Conservation (phyloP, 2,888 invertebrate species). For the Zootermopsis nevadensis region DNA sequence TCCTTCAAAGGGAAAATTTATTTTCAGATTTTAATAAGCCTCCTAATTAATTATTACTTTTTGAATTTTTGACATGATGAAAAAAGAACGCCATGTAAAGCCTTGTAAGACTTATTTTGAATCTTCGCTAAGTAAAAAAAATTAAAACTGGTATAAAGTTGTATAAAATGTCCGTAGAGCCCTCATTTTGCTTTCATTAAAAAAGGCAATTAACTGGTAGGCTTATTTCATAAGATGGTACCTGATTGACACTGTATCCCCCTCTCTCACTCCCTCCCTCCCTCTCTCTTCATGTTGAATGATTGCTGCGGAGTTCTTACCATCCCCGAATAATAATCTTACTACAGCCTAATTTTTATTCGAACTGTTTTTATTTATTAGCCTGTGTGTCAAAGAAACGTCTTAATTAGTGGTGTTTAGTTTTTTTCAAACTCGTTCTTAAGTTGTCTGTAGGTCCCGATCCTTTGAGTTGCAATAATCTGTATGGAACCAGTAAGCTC, state of each 20-base stretch:
- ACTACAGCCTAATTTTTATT: not conserved
- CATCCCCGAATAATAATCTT: not conserved
- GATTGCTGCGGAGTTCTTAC: not conserved
- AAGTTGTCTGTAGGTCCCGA: no score
- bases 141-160: not conserved
- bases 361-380: no score
- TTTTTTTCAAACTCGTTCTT: no score
- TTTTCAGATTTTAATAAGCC: slow-evolving; percentile 13
- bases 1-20: not conserved
- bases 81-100: not conserved
- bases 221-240: not conserved
- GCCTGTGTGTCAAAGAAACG: no score
- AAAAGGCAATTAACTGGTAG: slow-evolving; percentile 7
- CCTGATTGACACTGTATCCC: not conserved
- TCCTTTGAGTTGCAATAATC: no score
- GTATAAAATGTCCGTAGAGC: not conserved
- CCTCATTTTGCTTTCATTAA: not conserved
- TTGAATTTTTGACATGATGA: not conserved
- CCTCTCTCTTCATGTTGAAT: not conserved
- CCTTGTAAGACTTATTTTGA: not conserved
- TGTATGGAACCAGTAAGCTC: no score
- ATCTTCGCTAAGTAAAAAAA: not conserved
- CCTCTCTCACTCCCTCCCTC: no score
- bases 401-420: no score
- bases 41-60: not conserved